Percentiles rank a stretch among this genome's conserved stretches.
These are phyloP conservation scores for Drosophila bocki DNA, from an alignment of 1,140 invertebrate genomes.

Conservation along the genomic window DNA sequence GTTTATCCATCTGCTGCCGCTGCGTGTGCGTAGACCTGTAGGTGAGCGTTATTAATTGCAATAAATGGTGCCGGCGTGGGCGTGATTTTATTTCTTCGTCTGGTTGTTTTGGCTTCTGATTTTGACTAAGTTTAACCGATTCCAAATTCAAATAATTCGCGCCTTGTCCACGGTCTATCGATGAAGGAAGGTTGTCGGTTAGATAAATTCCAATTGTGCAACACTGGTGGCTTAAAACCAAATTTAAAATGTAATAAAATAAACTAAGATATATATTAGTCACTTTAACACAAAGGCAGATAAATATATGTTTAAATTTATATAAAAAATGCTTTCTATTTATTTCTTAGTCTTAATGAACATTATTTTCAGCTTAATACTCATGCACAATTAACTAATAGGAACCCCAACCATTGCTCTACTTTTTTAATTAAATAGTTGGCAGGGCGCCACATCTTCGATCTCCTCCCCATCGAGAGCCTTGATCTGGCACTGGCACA, in stretches of 20 bases:
- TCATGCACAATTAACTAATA: neutral
- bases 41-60: conserved; percentile 65
- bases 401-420: neutral
- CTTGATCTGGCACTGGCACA: conserved; percentile 80
- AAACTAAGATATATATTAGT: neutral
- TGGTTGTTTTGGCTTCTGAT: conserved; percentile 1
- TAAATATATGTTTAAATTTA: too few relatives aligned
- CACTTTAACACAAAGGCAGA: too few relatives aligned
- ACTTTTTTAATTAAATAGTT: conserved; percentile 37
- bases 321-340: neutral
- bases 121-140: neutral
- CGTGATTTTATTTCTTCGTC: conserved; percentile 21
- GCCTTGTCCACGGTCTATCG: conserved; percentile 5
- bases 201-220: neutral
- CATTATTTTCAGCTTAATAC: neutral
- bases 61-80: conserved; percentile 54
- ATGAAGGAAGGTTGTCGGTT: neutral
- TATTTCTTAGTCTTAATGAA: neutral
- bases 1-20: conserved; percentile 57
- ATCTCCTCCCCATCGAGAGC: conserved; percentile 72
- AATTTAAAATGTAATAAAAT: neutral
- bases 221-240: neutral
- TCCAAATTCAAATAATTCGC: conserved; percentile 13
- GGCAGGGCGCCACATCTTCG: conserved; percentile 66
- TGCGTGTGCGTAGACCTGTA: conserved; percentile 29